phyloP scores from a whole-genome alignment of 2,113 vertebrate species.

The Scolopax mira region DNA sequence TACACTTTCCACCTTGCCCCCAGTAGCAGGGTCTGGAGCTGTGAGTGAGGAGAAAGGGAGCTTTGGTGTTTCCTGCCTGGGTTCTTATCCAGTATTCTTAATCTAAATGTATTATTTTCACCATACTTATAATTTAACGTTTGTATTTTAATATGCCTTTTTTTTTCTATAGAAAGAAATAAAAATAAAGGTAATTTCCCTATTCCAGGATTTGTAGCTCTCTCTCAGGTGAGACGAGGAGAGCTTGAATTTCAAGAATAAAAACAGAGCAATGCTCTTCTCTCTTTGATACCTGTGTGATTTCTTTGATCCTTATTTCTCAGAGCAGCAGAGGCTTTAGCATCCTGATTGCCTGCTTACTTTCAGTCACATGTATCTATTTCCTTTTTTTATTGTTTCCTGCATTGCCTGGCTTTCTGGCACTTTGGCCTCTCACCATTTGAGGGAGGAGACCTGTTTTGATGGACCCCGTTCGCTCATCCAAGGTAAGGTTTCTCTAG shows the following conservation, averaged over 20 bases:
- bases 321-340: neutral
- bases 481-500: neutral
- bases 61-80: neutral
- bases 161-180: neutral
- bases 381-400: neutral
- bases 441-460: neutral
- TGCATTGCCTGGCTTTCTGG: neutral
- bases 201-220: neutral
- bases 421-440: neutral
- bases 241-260: neutral
- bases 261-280: neutral
- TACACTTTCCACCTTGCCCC: neutral
- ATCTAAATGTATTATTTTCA: neutral
- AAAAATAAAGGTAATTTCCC: neutral
- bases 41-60: neutral
- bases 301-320: neutral
- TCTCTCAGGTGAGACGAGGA: neutral
- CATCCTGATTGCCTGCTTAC: neutral
- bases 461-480: accelerated
- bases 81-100: neutral
- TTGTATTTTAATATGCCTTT: neutral
- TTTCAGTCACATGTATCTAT: neutral
- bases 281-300: neutral
- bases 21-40: neutral
- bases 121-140: neutral